Conservation (phyloP, 1,140 invertebrate species). For the Palaemon carinicauda region DNA sequence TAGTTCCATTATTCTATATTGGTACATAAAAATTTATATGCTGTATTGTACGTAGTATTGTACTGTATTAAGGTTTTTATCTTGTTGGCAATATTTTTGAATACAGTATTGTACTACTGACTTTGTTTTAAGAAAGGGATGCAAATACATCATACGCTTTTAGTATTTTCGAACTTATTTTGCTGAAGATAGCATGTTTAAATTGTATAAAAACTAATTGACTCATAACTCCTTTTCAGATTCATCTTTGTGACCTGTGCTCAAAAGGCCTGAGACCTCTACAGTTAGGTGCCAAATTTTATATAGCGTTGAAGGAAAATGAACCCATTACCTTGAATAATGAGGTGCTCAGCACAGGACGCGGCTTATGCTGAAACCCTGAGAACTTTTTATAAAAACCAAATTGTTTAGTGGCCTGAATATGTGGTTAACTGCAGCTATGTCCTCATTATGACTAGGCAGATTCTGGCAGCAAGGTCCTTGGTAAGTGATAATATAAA, state of each 20-base stretch:
- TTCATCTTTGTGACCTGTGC: neutral
- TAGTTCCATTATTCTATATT: too few relatives aligned
- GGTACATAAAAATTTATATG: too few relatives aligned
- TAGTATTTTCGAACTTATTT: too few relatives aligned
- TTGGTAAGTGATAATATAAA: neutral
- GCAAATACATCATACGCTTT: too few relatives aligned
- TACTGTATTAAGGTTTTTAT: too few relatives aligned
- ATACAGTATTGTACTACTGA: too few relatives aligned
- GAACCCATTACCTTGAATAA: neutral
- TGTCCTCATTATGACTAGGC: conserved; percentile 46
- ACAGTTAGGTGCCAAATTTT: neutral
- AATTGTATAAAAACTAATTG: neutral
- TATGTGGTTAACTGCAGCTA: neutral
- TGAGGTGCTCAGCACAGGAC: neutral
- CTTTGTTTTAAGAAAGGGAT: too few relatives aligned
- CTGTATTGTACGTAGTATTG: too few relatives aligned
- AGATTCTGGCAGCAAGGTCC: conserved; percentile 40
- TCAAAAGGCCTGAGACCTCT: conserved; percentile 4
- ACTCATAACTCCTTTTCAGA: neutral
- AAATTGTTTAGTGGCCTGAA: neutral
- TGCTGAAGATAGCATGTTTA: neutral
- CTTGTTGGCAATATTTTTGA: too few relatives aligned
- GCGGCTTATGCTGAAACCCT: neutral
- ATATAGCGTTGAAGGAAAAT: neutral
- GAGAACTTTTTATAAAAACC: neutral